phyloP scores from a whole-genome alignment of 2,113 vertebrate genomes.

The Spea bombifrons region DNA sequence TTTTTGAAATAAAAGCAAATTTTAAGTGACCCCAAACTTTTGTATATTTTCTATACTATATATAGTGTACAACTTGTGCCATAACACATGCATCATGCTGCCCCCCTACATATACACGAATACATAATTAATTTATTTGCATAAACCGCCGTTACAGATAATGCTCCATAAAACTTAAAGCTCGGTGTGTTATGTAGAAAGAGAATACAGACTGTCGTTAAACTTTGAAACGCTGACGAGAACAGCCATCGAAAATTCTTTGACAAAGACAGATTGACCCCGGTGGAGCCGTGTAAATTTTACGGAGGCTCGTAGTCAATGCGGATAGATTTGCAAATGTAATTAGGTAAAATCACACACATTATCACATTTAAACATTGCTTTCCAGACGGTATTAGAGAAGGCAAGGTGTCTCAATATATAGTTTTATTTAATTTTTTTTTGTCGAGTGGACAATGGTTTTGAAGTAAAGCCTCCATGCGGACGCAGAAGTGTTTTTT shows the following conservation, averaged over 20 bases:
- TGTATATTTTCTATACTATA: no score
- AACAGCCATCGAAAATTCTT: not conserved
- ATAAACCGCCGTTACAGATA: not conserved
- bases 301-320: constrained; percentile 25
- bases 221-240: constrained; percentile 12
- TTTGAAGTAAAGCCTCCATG: no score
- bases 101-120: no score
- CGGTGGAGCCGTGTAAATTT: constrained; percentile 39
- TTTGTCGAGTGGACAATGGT: no score
- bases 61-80: no score
- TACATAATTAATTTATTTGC: not conserved
- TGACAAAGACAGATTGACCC: constrained; percentile 41
- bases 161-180: not conserved
- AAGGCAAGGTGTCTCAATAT: not conserved
- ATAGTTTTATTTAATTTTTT: no score
- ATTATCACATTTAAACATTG: constrained; percentile 43
- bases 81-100: no score
- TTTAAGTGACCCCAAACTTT: no score
- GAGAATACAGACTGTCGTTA: not conserved
- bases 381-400: constrained; percentile 12
- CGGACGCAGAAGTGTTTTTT: no score
- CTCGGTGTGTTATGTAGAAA: not conserved
- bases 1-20: no score
- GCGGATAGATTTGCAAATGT: constrained; percentile 41
- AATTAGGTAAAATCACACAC: constrained; percentile 47